A percentile compares a stretch with the other conserved stretches of the same genome.
Conservation (phyloP, 2,797 vertebrate species). For the Octomys mimax region DNA sequence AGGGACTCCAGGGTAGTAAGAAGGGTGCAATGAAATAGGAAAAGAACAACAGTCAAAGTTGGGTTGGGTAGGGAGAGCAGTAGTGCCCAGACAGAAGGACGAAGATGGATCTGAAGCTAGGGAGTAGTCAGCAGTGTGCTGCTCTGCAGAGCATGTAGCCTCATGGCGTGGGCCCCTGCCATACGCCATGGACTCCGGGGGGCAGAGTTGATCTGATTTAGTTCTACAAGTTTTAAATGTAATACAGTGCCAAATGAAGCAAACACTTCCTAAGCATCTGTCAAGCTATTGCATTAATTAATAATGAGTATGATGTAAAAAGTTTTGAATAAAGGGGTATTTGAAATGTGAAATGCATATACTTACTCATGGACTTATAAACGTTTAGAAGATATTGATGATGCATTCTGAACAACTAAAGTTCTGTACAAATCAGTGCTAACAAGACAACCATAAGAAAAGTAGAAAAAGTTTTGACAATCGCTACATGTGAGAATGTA, state of each 20-base stretch:
- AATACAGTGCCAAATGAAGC: neutral
- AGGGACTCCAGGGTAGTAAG: neutral
- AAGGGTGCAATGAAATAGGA: neutral
- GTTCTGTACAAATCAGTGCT: neutral
- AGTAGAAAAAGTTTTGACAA: neutral
- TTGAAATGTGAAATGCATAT: neutral
- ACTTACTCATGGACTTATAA: neutral
- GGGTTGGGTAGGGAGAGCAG: neutral
- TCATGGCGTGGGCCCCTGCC: accelerated
- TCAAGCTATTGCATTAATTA: neutral
- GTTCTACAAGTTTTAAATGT: neutral
- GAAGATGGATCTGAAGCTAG: neutral
- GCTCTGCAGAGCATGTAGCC: neutral
- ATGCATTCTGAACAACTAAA: neutral
- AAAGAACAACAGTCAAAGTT: neutral
- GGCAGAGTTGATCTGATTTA: neutral
- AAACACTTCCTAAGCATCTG: neutral
- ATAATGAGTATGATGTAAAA: neutral
- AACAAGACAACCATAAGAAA: neutral
- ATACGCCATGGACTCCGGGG: neutral
- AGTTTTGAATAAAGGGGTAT: neutral
- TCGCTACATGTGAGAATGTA: too few species aligned
- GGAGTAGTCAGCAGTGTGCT: accelerated
- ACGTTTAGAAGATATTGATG: neutral
- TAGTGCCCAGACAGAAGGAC: neutral